A percentile compares a stretch with the other conserved stretches of the same genome.
Evolutionary conservation across 2,888 invertebrate species (phyloP).

Genomic region (Lepidocyrtoides sp.): DNA sequence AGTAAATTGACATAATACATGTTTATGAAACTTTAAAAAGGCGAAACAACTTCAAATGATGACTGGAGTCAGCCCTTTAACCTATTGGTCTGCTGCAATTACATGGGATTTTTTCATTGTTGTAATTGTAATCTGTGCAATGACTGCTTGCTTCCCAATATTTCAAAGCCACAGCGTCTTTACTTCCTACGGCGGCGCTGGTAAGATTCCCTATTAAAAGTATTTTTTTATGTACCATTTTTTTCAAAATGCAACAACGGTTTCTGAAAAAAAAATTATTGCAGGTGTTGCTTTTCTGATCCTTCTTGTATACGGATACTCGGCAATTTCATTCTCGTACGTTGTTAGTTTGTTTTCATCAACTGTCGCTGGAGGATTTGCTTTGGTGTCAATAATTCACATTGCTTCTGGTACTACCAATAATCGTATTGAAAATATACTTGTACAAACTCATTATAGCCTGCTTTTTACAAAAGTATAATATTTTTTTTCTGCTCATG

Average conservation of each 20-base stretch:
- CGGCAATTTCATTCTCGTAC: conserved; percentile 3
- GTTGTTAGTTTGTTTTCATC: conserved; percentile 86
- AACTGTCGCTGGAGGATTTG: conserved; percentile 88
- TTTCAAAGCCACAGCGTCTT: conserved; percentile 86
- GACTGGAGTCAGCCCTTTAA: conserved; percentile 86
- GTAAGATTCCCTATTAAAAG: conserved; percentile 55
- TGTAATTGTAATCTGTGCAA: conserved; percentile 86
- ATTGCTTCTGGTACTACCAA: conserved; percentile 71
- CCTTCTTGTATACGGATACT: not conserved
- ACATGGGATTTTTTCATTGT: conserved; percentile 87
- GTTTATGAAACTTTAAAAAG: no score
- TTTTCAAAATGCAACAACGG: not conserved
- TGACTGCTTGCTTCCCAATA: conserved; percentile 86
- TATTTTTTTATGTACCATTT: no score
- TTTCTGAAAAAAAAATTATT: no score
- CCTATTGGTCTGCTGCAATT: conserved; percentile 87
- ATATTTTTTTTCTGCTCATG: no score
- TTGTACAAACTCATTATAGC: not conserved
- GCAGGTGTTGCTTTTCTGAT: conserved; percentile 86
- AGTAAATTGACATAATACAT: no score
- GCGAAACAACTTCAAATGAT: conserved; percentile 86
- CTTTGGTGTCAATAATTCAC: conserved; percentile 86
- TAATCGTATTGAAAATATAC: no score
- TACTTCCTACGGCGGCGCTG: conserved; percentile 83
- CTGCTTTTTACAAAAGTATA: not conserved